These are phyloP conservation scores for Cassiopea andromeda DNA, from an alignment of 30 jellyfish, hydroid and myxozoan species.

Conservation along the genomic window DNA sequence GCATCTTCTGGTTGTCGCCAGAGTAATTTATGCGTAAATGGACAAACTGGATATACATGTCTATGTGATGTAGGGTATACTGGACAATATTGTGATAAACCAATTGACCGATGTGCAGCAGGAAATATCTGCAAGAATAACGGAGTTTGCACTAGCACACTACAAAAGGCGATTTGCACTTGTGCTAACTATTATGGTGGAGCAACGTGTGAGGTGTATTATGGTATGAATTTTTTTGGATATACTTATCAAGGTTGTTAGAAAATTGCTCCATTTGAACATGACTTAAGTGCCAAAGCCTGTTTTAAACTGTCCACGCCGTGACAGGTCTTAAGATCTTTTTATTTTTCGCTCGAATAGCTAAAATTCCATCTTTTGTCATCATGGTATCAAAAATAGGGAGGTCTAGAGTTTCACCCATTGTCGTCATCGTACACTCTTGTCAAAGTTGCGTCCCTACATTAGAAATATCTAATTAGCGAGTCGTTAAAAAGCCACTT, in stretches of 20 bases:
- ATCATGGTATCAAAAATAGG: too few species aligned
- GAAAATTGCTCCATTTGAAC: too few species aligned
- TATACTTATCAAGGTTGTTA: background rate
- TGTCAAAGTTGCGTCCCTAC: too few species aligned
- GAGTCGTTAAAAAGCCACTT: too few species aligned
- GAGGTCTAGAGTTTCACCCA: too few species aligned
- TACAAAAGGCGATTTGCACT: constrained; percentile 1
- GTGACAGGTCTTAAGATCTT: too few species aligned
- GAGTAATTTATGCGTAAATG: constrained; percentile 31
- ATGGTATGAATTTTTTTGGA: constrained; percentile 26
- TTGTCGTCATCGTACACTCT: too few species aligned
- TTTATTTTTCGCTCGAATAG: too few species aligned
- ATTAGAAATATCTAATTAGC: too few species aligned
- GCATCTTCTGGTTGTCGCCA: constrained; percentile 9
- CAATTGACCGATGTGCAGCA: constrained; percentile 8
- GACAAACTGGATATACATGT: constrained; percentile 34
- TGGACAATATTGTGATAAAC: constrained; percentile 28
- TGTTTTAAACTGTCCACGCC: too few species aligned
- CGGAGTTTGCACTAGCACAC: constrained; percentile 23
- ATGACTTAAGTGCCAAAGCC: too few species aligned
- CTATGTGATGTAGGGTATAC: constrained; percentile 38
- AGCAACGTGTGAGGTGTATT: constrained; percentile 12
- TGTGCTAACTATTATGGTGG: constrained; percentile 36
- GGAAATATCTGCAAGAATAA: constrained; percentile 18
- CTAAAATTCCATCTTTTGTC: too few species aligned